Conservation (phyloP, 2,113 vertebrate genomes). For the Romanogobio albipinnatus region DNA sequence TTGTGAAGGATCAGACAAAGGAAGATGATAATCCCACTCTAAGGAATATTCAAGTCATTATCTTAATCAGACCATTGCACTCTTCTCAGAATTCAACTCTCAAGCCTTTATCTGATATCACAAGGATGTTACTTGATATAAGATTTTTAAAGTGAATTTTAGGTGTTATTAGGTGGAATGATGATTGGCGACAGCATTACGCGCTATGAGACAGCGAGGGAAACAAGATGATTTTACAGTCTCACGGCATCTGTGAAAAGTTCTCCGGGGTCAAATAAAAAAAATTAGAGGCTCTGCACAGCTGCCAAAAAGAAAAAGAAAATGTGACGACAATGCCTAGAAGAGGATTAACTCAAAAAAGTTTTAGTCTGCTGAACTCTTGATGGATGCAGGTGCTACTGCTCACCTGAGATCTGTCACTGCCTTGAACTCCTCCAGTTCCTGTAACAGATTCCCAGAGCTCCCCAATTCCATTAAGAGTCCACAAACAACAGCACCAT, state of each 20-base stretch:
- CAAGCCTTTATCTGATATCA: neutral
- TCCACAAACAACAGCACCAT: slow-evolving; percentile 23
- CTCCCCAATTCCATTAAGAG: slow-evolving; percentile 10
- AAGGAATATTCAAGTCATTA: slow-evolving; percentile 47
- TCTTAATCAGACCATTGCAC: slow-evolving; percentile 38
- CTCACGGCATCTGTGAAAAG: slow-evolving; percentile 11
- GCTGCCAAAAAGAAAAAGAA: slow-evolving; percentile 9
- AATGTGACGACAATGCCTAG: neutral
- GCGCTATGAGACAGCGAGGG: neutral
- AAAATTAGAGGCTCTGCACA: slow-evolving; percentile 10
- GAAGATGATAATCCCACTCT: slow-evolving; percentile 51
- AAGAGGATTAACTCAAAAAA: slow-evolving; percentile 16
- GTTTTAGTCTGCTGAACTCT: neutral
- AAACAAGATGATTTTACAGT: slow-evolving; percentile 16
- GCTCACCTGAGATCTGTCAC: slow-evolving; percentile 31
- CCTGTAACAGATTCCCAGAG: slow-evolving; percentile 19
- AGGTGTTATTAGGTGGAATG: slow-evolving; percentile 22
- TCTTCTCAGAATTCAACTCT: slow-evolving; percentile 31
- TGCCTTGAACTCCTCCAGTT: slow-evolving; percentile 10
- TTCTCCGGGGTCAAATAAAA: slow-evolving; percentile 25
- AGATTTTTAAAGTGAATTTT: neutral
- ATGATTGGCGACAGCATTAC: slow-evolving; percentile 34
- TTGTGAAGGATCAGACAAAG: slow-evolving; percentile 36
- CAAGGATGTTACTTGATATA: neutral
- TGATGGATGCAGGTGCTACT: slow-evolving; percentile 15